Conservation (phyloP, 2,888 invertebrate species). For the Drosophila leonis region DNA sequence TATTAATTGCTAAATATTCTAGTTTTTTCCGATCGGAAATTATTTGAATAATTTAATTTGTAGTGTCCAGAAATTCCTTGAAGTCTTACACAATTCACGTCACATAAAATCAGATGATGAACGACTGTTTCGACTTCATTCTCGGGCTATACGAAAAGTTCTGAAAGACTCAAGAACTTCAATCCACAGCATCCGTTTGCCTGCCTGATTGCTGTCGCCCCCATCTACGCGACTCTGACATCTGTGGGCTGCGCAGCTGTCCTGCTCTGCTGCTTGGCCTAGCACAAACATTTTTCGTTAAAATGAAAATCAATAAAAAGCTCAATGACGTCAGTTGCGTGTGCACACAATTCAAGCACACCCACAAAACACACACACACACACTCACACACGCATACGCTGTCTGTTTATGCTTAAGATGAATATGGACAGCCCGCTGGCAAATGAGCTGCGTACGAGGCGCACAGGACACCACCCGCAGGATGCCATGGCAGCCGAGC, state of each 20-base stretch:
- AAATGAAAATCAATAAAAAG: constrained; percentile 83
- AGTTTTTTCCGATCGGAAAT: no score
- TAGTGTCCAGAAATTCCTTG: no score
- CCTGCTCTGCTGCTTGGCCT: constrained; percentile 19
- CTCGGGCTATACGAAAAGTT: constrained; percentile 5
- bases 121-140: background rate
- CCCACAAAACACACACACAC: constrained; percentile 21
- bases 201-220: background rate
- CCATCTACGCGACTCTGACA: constrained; percentile 35
- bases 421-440: constrained; percentile 31
- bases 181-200: constrained; percentile 11
- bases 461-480: constrained; percentile 42
- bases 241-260: constrained; percentile 48
- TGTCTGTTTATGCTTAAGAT: constrained; percentile 45
- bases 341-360: constrained; percentile 32
- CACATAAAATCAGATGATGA: no score
- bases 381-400: background rate
- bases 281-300: constrained; percentile 48
- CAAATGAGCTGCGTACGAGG: constrained; percentile 45
- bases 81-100: no score
- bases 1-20: no score
- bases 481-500: constrained; percentile 38
- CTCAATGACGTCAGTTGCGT: constrained; percentile 83
- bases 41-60: no score
- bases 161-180: background rate